Conservation (phyloP, 2,113 vertebrate species). For the Dicrurus megarhynchus region DNA sequence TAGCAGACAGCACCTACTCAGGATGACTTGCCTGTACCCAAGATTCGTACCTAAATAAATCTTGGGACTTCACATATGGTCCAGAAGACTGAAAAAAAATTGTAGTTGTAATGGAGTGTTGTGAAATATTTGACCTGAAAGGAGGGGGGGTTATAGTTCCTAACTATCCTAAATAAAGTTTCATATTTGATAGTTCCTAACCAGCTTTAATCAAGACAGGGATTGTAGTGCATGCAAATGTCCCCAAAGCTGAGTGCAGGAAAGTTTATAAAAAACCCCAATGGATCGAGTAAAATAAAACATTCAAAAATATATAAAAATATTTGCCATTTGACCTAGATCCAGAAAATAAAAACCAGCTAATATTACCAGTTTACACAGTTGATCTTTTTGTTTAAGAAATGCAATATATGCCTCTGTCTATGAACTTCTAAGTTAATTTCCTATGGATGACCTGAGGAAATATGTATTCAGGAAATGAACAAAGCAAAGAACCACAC, state of each 20-base stretch:
- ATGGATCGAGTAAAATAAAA: background rate
- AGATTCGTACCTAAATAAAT: background rate
- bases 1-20: background rate
- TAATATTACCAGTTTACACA: background rate
- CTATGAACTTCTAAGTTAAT: background rate
- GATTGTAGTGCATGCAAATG: background rate
- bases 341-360: background rate
- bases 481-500: background rate
- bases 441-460: background rate
- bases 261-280: rapidly evolving
- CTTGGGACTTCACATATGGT: background rate
- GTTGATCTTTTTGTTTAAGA: background rate
- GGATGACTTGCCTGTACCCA: background rate
- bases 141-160: background rate
- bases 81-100: background rate
- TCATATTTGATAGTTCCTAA: background rate
- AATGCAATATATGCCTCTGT: background rate
- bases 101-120: background rate
- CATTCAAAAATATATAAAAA: background rate
- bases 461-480: background rate
- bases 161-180: background rate
- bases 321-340: background rate
- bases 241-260: background rate
- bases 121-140: background rate
- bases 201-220: background rate